Evolutionary conservation across 2,888 invertebrate genomes (phyloP).

Genomic region (Silvanus unidentatus): DNA sequence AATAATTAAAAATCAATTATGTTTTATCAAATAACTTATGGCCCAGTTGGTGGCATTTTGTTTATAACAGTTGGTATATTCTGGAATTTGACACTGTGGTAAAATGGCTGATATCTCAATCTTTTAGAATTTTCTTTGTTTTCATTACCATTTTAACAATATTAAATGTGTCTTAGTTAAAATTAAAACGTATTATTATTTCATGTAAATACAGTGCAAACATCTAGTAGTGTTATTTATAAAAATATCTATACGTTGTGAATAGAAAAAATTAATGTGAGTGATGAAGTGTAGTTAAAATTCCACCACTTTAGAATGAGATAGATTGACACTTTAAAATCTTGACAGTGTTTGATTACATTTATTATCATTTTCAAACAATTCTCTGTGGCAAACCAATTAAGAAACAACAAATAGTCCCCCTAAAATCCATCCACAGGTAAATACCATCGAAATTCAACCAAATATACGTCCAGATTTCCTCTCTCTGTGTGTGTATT

Average conservation of each 20-base stretch:
- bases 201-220: background rate
- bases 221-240: background rate
- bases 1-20: background rate
- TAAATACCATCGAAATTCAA: too few species aligned
- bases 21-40: background rate
- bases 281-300: conserved; percentile 37
- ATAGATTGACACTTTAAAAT: conserved; percentile 42
- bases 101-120: conserved; percentile 47
- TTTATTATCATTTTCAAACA: too few species aligned
- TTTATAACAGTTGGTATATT: conserved; percentile 37
- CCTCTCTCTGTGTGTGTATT: too few species aligned
- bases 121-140: conserved; percentile 47
- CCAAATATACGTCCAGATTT: too few species aligned
- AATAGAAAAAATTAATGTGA: background rate
- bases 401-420: too few species aligned
- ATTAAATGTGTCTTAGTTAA: conserved; percentile 29
- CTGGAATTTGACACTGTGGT: conserved; percentile 47
- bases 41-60: background rate
- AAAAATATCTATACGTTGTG: background rate
- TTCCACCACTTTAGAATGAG: conserved; percentile 41
- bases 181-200: conserved; percentile 9
- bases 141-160: conserved; percentile 43
- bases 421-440: too few species aligned
- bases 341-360: conserved; percentile 14
- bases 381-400: too few species aligned